phyloP scores from a whole-genome alignment of 1,140 invertebrate genomes.

The Meteorus sp. region DNA sequence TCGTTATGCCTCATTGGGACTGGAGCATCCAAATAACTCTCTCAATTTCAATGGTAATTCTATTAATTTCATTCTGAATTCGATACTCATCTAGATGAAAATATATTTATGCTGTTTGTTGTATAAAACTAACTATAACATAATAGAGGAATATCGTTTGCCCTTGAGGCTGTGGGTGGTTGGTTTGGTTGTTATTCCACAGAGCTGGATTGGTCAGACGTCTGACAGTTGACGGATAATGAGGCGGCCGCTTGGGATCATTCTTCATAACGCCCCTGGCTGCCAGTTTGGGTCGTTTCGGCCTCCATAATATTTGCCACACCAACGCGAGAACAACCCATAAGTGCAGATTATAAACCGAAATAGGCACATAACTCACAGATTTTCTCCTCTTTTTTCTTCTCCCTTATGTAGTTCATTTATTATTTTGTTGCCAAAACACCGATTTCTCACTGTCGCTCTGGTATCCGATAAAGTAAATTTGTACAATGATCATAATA shows the following conservation, averaged over 20 bases:
- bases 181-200: conserved; percentile 42
- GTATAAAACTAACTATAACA: not conserved
- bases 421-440: conserved; percentile 6
- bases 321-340: not conserved
- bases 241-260: conserved; percentile 49
- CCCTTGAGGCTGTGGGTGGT: conserved; percentile 47
- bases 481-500: not conserved
- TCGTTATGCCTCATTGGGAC: conserved; percentile 4
- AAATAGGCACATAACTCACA: conserved; percentile 42
- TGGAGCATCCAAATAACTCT: conserved; percentile 10
- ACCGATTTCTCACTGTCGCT: not conserved
- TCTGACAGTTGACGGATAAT: conserved; percentile 59
- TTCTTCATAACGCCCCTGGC: conserved; percentile 36
- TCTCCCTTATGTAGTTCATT: not conserved
- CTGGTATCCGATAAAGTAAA: no score
- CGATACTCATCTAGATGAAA: no score
- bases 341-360: conserved; percentile 31
- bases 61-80: no score
- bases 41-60: no score
- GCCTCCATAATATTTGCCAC: conserved; percentile 27
- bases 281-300: conserved; percentile 18
- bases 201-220: conserved; percentile 53
- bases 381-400: conserved; percentile 3
- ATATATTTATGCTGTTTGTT: not conserved
- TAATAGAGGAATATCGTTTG: conserved; percentile 33